Evolutionary conservation across 2,888 invertebrate genomes (phyloP).

Genomic region (Pristionchus japonicus): DNA sequence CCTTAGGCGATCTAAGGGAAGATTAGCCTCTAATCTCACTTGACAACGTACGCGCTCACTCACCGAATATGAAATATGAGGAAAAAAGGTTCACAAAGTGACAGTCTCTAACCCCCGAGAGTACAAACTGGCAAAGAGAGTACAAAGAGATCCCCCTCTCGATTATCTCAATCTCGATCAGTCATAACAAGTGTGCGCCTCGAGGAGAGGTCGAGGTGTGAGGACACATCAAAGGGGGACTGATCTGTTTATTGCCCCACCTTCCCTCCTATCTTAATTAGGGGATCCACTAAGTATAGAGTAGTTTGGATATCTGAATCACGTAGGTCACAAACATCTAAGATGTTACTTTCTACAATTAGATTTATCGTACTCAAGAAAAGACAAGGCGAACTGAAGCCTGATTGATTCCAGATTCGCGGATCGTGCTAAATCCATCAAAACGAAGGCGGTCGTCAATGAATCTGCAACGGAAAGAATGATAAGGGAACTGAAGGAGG

Average conservation of each 20-base stretch:
- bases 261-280: neutral
- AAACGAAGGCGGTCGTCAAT: slow-evolving; percentile 79
- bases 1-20: too few relatives aligned
- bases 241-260: neutral
- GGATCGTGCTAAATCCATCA: slow-evolving; percentile 80
- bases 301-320: too few relatives aligned
- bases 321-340: too few relatives aligned
- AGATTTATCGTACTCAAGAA: too few relatives aligned
- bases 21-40: too few relatives aligned
- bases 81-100: neutral
- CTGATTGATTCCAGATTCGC: slow-evolving; percentile 66
- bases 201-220: neutral
- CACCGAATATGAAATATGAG: too few relatives aligned
- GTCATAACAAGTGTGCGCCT: slow-evolving; percentile 20
- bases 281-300: neutral
- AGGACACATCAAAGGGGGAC: slow-evolving; percentile 27
- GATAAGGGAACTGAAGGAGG: slow-evolving; percentile 79
- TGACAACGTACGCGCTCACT: too few relatives aligned
- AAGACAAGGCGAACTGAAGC: too few relatives aligned
- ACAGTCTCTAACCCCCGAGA: neutral
- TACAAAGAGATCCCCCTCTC: neutral
- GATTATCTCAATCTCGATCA: neutral
- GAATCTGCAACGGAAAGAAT: slow-evolving; percentile 80
- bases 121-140: too few relatives aligned
- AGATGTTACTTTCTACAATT: too few relatives aligned